phyloP scores from a whole-genome alignment of 2,797 vertebrate species.

The Borostomias antarcticus region DNA sequence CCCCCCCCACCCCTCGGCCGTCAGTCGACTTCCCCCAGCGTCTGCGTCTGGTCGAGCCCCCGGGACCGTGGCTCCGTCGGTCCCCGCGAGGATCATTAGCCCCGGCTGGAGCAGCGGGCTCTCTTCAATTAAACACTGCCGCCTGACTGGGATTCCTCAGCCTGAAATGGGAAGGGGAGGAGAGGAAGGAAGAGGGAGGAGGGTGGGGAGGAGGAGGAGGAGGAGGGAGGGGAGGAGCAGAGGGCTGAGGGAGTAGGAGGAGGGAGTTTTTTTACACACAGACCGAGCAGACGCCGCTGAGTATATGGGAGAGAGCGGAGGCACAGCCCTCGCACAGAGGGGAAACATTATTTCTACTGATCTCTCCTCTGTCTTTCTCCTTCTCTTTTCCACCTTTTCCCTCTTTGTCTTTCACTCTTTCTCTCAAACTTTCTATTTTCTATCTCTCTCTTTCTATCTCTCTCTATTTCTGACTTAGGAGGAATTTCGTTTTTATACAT shows the following conservation, averaged over 20 bases:
- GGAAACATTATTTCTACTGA: slow-evolving; percentile 14
- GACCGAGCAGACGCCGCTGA: slow-evolving; percentile 43
- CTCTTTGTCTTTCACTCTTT: slow-evolving; percentile 17
- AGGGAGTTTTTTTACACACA: slow-evolving; percentile 62
- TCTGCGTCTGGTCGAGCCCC: background rate
- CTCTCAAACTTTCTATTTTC: slow-evolving; percentile 30
- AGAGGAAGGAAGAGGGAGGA: slow-evolving; percentile 35
- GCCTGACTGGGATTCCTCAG: slow-evolving; percentile 69
- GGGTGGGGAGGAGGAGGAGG: slow-evolving; percentile 23
- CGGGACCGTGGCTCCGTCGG: slow-evolving; percentile 31
- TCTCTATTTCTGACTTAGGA: slow-evolving; percentile 24
- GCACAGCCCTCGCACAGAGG: slow-evolving; percentile 27
- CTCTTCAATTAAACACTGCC: slow-evolving; percentile 82
- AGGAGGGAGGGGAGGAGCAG: slow-evolving; percentile 72
- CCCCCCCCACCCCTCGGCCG: slow-evolving; percentile 38
- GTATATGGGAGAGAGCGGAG: slow-evolving; percentile 53
- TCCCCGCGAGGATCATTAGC: slow-evolving; percentile 65
- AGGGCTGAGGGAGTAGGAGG: slow-evolving; percentile 35
- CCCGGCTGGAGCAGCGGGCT: slow-evolving; percentile 66
- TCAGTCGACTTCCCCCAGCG: slow-evolving; percentile 50
- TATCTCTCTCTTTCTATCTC: slow-evolving; percentile 40
- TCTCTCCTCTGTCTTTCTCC: background rate
- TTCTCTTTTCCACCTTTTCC: slow-evolving; percentile 19
- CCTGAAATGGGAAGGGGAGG: slow-evolving; percentile 59
- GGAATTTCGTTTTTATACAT: slow-evolving; percentile 35